phyloP scores from a whole-genome alignment of 2,888 invertebrate species.

The Acanthosepion lycidas region DNA sequence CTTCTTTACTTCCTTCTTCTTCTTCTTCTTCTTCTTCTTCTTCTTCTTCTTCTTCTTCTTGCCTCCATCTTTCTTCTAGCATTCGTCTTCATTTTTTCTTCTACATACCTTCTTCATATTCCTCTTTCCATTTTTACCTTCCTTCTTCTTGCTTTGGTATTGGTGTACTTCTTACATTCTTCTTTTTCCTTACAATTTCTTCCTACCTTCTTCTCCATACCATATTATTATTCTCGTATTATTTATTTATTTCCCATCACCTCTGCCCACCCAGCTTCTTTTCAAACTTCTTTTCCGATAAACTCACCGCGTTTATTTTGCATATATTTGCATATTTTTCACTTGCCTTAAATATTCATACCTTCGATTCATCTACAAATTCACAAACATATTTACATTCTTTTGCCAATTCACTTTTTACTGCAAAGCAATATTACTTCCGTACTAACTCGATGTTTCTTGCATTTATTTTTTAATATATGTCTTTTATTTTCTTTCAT shows the following conservation, averaged over 20 bases:
- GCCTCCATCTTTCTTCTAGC: background rate
- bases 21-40: background rate
- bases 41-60: background rate
- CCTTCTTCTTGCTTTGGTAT: background rate
- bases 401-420: too few species aligned
- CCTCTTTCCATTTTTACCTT: background rate
- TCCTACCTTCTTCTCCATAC: background rate
- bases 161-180: background rate
- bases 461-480: background rate
- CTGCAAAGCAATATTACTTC: background rate
- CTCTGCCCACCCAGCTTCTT: too few species aligned
- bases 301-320: too few species aligned
- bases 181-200: background rate
- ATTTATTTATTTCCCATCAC: background rate
- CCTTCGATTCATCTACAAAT: too few species aligned
- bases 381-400: too few species aligned
- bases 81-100: background rate
- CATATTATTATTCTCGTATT: background rate
- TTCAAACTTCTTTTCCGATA: background rate
- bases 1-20: background rate
- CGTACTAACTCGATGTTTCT: background rate
- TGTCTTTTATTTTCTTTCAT: background rate
- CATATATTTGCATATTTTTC: too few species aligned
- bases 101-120: background rate
- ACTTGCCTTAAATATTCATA: too few species aligned